Evolutionary conservation across 1,140 invertebrate genomes (phyloP).

Genomic region (Aphaenogaster floridana): DNA sequence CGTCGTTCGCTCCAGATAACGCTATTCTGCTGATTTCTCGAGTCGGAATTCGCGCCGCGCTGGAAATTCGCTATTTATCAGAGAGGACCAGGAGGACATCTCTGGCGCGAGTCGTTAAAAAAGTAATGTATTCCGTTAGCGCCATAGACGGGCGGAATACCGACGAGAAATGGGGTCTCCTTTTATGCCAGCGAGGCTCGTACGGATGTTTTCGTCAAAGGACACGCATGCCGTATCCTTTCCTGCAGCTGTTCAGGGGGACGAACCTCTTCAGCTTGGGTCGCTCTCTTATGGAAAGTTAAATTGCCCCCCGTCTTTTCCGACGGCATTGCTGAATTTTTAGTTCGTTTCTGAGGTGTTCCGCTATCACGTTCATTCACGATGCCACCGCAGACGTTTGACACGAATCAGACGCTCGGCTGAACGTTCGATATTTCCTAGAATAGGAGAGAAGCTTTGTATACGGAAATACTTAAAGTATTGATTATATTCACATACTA

Average conservation of each 20-base stretch:
- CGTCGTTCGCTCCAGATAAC: slow-evolving; percentile 10
- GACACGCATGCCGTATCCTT: slow-evolving; percentile 46
- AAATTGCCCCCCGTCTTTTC: slow-evolving; percentile 60
- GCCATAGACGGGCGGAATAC: slow-evolving; percentile 31
- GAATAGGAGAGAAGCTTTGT: no score
- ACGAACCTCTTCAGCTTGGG: not conserved
- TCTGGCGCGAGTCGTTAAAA: slow-evolving; percentile 52
- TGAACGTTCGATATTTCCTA: slow-evolving; percentile 31
- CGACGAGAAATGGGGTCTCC: slow-evolving; percentile 30
- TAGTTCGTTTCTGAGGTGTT: slow-evolving; percentile 47
- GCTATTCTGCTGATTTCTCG: slow-evolving; percentile 31
- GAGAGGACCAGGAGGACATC: slow-evolving; percentile 19
- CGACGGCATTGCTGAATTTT: slow-evolving; percentile 66
- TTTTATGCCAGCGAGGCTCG: slow-evolving; percentile 10
- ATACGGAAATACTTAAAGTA: not conserved
- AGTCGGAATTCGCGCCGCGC: not conserved
- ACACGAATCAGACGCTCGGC: slow-evolving; percentile 4
- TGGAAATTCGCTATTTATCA: slow-evolving; percentile 53
- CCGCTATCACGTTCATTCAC: slow-evolving; percentile 9
- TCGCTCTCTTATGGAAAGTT: slow-evolving; percentile 52
- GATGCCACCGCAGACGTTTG: not conserved
- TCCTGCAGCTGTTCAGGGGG: slow-evolving; percentile 4
- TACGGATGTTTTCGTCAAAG: slow-evolving; percentile 60
- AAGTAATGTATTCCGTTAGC: slow-evolving; percentile 73
- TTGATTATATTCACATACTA: slow-evolving; percentile 1